These are phyloP conservation scores for Monoplex corrugatus DNA, from an alignment of 2,888 invertebrate genomes.

Conservation along the genomic window DNA sequence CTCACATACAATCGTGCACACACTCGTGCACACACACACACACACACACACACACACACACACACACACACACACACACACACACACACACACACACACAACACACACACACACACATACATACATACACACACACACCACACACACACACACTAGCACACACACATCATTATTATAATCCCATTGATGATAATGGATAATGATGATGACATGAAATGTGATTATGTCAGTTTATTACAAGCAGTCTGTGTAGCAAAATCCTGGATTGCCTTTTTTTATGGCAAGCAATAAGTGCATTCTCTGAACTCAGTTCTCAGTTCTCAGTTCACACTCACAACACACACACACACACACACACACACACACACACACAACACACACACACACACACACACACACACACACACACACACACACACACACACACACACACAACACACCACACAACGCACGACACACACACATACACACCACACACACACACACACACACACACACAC, in stretches of 20 bases:
- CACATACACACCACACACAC: not conserved
- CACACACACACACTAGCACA: not conserved
- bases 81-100: not conserved
- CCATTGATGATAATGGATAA: too few relatives aligned
- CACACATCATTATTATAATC: too few relatives aligned
- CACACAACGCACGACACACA: not conserved
- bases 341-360: constrained; percentile 31
- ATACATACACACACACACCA: not conserved
- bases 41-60: not conserved
- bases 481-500: constrained; percentile 5
- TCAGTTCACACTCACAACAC: not conserved
- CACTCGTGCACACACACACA: not conserved
- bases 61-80: not conserved
- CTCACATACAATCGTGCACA: too few relatives aligned
- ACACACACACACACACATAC: not conserved
- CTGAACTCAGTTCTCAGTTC: too few relatives aligned
- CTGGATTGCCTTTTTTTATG: too few relatives aligned
- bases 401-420: not conserved
- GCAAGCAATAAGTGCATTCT: too few relatives aligned
- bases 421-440: not conserved
- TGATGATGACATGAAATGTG: too few relatives aligned
- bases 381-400: not conserved
- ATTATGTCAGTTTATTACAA: too few relatives aligned
- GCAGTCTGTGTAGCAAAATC: too few relatives aligned
- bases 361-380: not conserved